phyloP scores from a whole-genome alignment of 2,888 invertebrate genomes.

The Cheilosia pagana region DNA sequence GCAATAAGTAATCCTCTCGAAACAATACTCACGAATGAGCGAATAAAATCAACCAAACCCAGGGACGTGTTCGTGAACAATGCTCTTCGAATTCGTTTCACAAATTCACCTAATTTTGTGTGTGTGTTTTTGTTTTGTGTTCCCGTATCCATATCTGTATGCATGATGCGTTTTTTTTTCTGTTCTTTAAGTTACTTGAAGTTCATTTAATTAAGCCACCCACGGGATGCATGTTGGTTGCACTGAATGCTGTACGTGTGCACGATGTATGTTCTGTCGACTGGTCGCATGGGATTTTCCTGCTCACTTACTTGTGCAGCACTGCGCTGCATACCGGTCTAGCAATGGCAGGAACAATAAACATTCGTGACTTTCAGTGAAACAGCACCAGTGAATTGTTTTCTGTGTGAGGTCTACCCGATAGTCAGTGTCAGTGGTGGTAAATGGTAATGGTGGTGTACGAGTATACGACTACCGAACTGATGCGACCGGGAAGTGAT shows the following conservation, averaged over 20 bases:
- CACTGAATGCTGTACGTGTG: slow-evolving; percentile 25
- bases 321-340: not conserved
- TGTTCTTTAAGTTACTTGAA: slow-evolving; percentile 55
- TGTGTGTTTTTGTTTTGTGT: slow-evolving; percentile 42
- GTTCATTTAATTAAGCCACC: slow-evolving; percentile 72
- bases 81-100: slow-evolving; percentile 67
- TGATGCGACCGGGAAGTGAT: slow-evolving; percentile 17
- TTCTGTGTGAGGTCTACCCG: slow-evolving; percentile 56
- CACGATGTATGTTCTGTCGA: slow-evolving; percentile 39
- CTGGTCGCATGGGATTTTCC: slow-evolving; percentile 59
- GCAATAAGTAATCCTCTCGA: slow-evolving; percentile 1
- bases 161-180: slow-evolving; percentile 19
- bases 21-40: slow-evolving; percentile 47
- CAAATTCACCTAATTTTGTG: slow-evolving; percentile 72
- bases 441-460: slow-evolving; percentile 48
- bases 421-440: slow-evolving; percentile 29
- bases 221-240: slow-evolving; percentile 47
- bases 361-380: slow-evolving; percentile 69
- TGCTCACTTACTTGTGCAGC: slow-evolving; percentile 56
- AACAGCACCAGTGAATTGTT: slow-evolving; percentile 59
- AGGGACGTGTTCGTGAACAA: slow-evolving; percentile 64
- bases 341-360: slow-evolving; percentile 59
- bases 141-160: slow-evolving; percentile 14
- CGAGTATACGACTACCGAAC: slow-evolving; percentile 19
- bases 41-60: slow-evolving; percentile 13